Evolutionary conservation across 2,888 invertebrate genomes (phyloP).

Genomic region (Meta bourneti): DNA sequence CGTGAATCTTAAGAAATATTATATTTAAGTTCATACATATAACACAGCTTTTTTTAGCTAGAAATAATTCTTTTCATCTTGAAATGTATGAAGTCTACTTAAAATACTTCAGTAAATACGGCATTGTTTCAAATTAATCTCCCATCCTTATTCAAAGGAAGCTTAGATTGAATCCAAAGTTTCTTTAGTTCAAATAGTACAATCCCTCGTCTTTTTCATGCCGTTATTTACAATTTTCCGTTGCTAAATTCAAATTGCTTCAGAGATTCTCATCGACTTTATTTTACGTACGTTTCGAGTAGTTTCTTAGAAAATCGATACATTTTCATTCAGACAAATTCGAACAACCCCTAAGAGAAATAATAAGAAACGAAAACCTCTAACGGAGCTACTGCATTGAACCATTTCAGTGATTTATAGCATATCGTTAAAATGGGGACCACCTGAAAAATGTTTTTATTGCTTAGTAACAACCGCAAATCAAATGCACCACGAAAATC

Average conservation of each 20-base stretch:
- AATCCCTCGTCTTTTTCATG: too few relatives aligned
- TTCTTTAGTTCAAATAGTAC: too few relatives aligned
- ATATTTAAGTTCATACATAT: too few relatives aligned
- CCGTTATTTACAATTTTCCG: too few relatives aligned
- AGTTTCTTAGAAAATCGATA: not conserved
- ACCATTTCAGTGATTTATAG: slow-evolving; percentile 50
- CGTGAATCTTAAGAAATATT: too few relatives aligned
- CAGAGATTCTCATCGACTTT: not conserved
- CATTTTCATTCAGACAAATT: not conserved
- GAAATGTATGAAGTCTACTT: too few relatives aligned
- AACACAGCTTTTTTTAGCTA: too few relatives aligned
- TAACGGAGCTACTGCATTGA: not conserved
- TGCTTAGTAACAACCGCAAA: slow-evolving; percentile 56
- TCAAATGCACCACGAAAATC: slow-evolving; percentile 50
- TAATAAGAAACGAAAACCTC: not conserved
- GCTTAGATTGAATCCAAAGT: too few relatives aligned
- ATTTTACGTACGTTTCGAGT: not conserved
- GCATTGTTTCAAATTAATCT: too few relatives aligned
- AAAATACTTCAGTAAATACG: too few relatives aligned
- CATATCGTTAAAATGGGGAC: slow-evolving; percentile 58
- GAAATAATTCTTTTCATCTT: too few relatives aligned
- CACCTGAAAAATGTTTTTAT: slow-evolving; percentile 66
- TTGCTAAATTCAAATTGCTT: not conserved
- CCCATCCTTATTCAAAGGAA: too few relatives aligned
- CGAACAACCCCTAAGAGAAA: slow-evolving; percentile 5